phyloP scores from a whole-genome alignment of 2,888 invertebrate genomes.

The Aricia artaxerxes region DNA sequence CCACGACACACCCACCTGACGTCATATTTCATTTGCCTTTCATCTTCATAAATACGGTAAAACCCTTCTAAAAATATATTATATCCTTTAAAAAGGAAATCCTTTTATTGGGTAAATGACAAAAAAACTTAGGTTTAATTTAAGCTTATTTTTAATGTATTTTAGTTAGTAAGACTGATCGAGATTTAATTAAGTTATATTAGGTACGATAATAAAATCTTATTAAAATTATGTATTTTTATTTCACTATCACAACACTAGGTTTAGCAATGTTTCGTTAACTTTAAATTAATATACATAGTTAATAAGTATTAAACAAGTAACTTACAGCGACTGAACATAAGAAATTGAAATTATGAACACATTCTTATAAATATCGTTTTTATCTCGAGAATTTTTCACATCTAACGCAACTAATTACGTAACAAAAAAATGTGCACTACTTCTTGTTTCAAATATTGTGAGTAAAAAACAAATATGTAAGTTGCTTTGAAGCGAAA shows the following conservation, averaged over 20 bases:
- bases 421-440: not conserved
- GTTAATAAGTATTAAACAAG: not conserved
- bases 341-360: not conserved
- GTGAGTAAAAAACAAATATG: not conserved
- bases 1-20: not conserved
- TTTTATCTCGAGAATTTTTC: not conserved
- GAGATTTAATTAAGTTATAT: constrained; percentile 22
- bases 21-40: not conserved
- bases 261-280: not conserved
- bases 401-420: not conserved
- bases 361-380: not conserved
- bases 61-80: not conserved
- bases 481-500: not conserved
- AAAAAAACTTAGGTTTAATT: not conserved
- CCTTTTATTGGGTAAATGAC: not conserved
- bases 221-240: not conserved
- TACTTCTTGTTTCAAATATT: not conserved
- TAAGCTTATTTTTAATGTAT: constrained; percentile 1
- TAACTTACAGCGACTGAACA: not conserved
- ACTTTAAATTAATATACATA: not conserved
- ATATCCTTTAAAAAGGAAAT: no score
- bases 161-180: constrained; percentile 31
- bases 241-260: not conserved
- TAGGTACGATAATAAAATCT: constrained; percentile 14
- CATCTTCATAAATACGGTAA: not conserved